Evolutionary conservation across 2,113 vertebrate species (phyloP), one percentile per base, ranked within the genome.

Genomic region (Zeus faber): DNA sequence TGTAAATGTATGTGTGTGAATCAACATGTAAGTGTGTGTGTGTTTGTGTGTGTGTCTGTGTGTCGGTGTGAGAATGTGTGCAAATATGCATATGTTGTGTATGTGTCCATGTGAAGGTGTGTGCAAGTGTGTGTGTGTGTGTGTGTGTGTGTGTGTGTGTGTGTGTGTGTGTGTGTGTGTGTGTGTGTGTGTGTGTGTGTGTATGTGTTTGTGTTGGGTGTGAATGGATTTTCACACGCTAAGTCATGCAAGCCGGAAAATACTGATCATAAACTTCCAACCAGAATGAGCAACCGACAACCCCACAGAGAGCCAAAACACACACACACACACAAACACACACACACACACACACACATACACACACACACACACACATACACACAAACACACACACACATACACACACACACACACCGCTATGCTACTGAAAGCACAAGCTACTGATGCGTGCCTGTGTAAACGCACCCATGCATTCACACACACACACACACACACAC

Each of bases 221-320:
- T 86, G 83, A 88, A 85, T 85, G 72, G 74, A 85, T 87, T 87
- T 87, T 90, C 82, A 85, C 84, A 87, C 84, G 68, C 67, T 86
- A 80, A 88, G 83, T 86, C 84, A 87, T 84, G 84, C 83, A 74
- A 83, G 78, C 84, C 82, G 85, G 86, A 90, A 89, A 88, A 88
- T 88, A 88, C 80, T 84, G 83, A 85, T 88, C 87, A 89, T 88
- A 86, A 87, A 89, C 85, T 77, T 84, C 81, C 83, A 86, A 85
- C 67, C 71, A 72, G 75, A 79, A 76, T 80, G 70, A 84, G 80
- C 78, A 84, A 81, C 76, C 68, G 58, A 76, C 82, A 78, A 79
- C 80, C 82, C 79, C 68, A 78, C 70, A 67, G 74, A 59, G 57
- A 61, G 83, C 79, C 72, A 83, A 71, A 24, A 54, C 60, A 84